These are phyloP conservation scores for Octodonta nipae DNA, from an alignment of 2,888 invertebrate species.

Conservation along the genomic window DNA sequence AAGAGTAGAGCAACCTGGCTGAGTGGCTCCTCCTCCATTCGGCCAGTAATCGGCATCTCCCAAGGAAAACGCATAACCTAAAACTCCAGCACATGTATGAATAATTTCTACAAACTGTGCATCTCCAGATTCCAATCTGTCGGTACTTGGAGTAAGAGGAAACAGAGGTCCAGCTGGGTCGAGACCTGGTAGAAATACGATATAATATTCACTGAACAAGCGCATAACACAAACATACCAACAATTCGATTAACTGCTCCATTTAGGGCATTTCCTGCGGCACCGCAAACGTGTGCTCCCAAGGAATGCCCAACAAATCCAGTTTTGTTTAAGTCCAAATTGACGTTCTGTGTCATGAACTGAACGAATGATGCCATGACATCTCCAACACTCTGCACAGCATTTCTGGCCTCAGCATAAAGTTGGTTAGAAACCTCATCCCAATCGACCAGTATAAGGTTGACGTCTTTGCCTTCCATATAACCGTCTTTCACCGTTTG, in stretches of 20 bases:
- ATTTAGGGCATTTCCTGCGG: constrained; percentile 17
- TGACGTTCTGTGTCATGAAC: constrained; percentile 11
- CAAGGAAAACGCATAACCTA: constrained; percentile 17
- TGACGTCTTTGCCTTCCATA: constrained; percentile 18
- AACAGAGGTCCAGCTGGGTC: constrained; percentile 30
- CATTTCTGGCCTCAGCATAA: neutral
- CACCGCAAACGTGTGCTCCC: constrained; percentile 28
- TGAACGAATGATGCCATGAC: constrained; percentile 19
- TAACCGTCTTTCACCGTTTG: constrained; percentile 17
- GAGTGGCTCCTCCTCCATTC: too few species aligned
- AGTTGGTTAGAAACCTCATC: neutral
- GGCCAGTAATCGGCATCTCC: constrained; percentile 32
- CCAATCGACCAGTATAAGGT: constrained; percentile 30
- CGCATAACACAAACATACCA: constrained; percentile 6
- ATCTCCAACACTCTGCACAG: neutral
- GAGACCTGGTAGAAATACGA: too few species aligned
- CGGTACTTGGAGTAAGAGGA: constrained; percentile 14
- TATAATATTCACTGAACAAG: too few species aligned
- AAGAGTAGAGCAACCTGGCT: constrained; percentile 32
- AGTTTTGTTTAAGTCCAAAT: constrained; percentile 7
- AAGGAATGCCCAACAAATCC: constrained; percentile 17
- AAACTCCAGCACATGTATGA: constrained; percentile 23
- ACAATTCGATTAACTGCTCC: constrained; percentile 6
- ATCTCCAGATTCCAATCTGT: constrained; percentile 27
- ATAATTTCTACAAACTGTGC: constrained; percentile 28